A percentile compares a stretch with the other conserved stretches of the same genome.
Evolutionary conservation across 2,888 invertebrate species (phyloP).

Genomic region (Dynastes grantii): DNA sequence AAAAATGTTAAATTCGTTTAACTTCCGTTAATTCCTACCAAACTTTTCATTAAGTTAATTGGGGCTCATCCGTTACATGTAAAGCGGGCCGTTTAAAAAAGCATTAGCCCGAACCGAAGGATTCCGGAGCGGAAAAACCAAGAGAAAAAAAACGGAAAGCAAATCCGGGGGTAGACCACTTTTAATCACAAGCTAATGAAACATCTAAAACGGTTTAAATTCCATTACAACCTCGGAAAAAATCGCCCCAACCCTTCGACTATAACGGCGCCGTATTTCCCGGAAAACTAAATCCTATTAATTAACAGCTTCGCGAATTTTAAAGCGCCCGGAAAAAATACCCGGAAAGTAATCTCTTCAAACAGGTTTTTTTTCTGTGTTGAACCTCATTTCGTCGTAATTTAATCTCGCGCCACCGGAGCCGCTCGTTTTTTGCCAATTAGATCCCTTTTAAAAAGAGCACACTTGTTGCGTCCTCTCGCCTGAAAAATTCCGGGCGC

Average conservation of each 20-base stretch:
- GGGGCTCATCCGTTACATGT: conserved; percentile 3
- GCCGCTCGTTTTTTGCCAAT: conserved; percentile 43
- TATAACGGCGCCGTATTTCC: neutral
- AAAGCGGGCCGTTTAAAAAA: conserved; percentile 24
- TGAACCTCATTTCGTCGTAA: neutral
- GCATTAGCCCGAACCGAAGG: conserved; percentile 7
- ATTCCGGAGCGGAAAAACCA: conserved; percentile 4
- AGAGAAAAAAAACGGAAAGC: conserved; percentile 3
- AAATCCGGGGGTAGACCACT: conserved; percentile 34
- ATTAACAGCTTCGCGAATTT: conserved; percentile 54
- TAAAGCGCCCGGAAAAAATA: conserved; percentile 39
- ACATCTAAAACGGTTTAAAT: conserved; percentile 36
- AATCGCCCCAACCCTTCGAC: neutral
- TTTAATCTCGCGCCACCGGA: conserved; percentile 14
- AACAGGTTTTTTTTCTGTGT: conserved; percentile 31
- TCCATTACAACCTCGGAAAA: conserved; percentile 40
- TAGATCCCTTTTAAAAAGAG: conserved; percentile 54
- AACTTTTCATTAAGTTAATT: conserved; percentile 30
- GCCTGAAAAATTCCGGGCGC: conserved; percentile 54
- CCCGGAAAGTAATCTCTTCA: conserved; percentile 35
- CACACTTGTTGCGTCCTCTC: conserved; percentile 62
- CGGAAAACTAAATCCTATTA: conserved; percentile 46
- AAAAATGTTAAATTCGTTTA: conserved; percentile 22
- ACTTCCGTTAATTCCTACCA: conserved; percentile 23
- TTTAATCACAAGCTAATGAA: conserved; percentile 41